Base-by-base conservation (phyloP, 2,113 vertebrate species). In the Rousettus leschenaultii region DNA sequence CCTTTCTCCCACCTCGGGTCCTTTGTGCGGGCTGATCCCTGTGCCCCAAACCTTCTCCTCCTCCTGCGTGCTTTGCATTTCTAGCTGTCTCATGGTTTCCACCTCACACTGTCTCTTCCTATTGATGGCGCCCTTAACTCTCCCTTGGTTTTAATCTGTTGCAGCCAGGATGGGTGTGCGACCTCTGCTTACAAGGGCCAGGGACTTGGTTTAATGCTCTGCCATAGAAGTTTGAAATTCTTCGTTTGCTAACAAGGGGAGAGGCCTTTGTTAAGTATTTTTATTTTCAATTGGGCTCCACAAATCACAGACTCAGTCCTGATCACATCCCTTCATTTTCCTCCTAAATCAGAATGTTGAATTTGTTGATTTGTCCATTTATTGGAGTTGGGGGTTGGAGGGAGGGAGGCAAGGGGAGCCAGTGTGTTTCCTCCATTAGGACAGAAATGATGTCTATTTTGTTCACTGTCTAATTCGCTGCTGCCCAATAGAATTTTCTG, bases 321-420 rank as follows among this genome's bases (percentile, higher is more conserved):
- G 45, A 48, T 28, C 26, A 26, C 15, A 61, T 51, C 48, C 15
- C 24, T 78, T 35, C 11, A 4, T 91, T 55, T 45, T 43, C 61
- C 40, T 53, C 48, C 8, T 82, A 53, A 89, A 40, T 18, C 11
- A 51, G 35, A 71, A 61, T 22, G 28, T 19, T 19, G 38, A 13
- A 40, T 14, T 51, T 74, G 48, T 22, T 71, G 33, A 43, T 51
- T 18, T 78, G 35, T 45, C 84, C 11, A 2, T 24, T 71, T 45
- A 63, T 11, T 5, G 22, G 28, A 3, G n/a, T 12, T 2, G 12
- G 24, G 11, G 6, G 1, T 30, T 6, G 0, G 1, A 4, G 33
- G 38, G 0, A 21, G 26, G 51, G 1, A 26, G n/a, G 6, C 40
- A 40, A 40, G 22, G 11, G 68, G n/a, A 26, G 33, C 55, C 68